phyloP scores from a whole-genome alignment of 2,113 vertebrate genomes.

The Pithys albifrons region DNA sequence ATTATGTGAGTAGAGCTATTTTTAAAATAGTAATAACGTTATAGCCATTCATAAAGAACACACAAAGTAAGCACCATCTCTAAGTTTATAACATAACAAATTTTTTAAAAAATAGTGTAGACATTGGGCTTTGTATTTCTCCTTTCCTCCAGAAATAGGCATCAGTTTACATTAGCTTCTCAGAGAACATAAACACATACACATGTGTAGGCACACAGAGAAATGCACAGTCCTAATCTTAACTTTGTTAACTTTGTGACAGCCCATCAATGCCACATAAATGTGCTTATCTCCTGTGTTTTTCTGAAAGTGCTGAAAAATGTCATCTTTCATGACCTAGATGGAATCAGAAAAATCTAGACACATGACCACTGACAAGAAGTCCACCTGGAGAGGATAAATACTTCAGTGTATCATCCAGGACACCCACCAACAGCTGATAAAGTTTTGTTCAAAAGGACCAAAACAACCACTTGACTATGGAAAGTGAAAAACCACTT shows the following conservation, averaged over 20 bases:
- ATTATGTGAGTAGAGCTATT: neutral
- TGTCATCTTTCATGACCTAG: neutral
- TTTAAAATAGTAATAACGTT: neutral
- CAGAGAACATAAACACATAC: neutral
- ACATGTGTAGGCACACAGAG: neutral
- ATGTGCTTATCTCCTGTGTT: neutral
- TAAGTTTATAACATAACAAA: neutral
- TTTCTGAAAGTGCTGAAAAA: neutral
- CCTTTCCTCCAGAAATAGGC: neutral
- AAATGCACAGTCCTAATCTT: neutral
- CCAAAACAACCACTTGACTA: neutral
- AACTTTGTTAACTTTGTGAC: neutral
- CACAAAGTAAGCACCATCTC: neutral
- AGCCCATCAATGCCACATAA: neutral
- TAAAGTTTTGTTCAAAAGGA: neutral
- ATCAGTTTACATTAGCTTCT: neutral
- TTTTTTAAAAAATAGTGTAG: neutral
- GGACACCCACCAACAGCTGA: neutral
- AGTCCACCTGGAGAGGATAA: neutral
- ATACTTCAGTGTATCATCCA: neutral
- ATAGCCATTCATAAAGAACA: neutral
- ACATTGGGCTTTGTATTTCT: neutral
- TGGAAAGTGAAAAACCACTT: neutral
- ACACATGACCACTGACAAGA: neutral
- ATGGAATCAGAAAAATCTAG: neutral